Evolutionary conservation across 2,888 invertebrate species (phyloP), one percentile per base, ranked within the genome.

Genomic region (Rutpela maculata): DNA sequence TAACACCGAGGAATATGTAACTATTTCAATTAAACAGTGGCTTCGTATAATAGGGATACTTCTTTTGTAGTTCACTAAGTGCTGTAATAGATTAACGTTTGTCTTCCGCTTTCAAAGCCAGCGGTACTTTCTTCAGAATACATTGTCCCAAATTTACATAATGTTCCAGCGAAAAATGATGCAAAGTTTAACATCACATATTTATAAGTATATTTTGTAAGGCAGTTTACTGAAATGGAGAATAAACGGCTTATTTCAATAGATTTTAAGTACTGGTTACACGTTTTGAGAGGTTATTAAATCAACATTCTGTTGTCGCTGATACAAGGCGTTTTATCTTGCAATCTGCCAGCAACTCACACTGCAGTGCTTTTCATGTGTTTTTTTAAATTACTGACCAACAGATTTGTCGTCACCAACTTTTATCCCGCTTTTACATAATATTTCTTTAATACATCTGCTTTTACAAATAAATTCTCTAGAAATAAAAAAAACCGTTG

Each of bases 151-250:
- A 50, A 50, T 50, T 50, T 50, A 50, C 50, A 50, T 50, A 50
- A 50, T n/a, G 50, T 15, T 50, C n/a, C 50, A n/a, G 50, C 50
- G 50, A 50, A 50, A n/a, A 50, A 50, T n/a, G 50, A 50, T 50
- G n/a, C 6, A n/a, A 50, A 43, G 43, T 15, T 12, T 43, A 43
- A 43, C 15, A 43, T 43, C 15, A 43, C 43, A 50, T 50, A 50
- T 50, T 50, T 50, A 50, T 50, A n/a, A 50, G 50, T n/a, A 50
- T 50, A 50, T 50, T 50, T 50, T 50, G 50, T 50, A n/a, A 50
- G 50, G n/a, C 0, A n/a, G 50, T 50, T 50, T n/a, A n/a, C 15
- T 0, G 7, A 50, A n/a, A 50, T 50, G n/a, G 1, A n/a, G n/a
- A 50, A 50, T 50, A n/a, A 15, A 15, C 50, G 12, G 4, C 43